Percentiles rank a stretch among this genome's conserved stretches.
phyloP scores from a whole-genome alignment of 2,888 invertebrate genomes.

The Hydriomena furcata region DNA sequence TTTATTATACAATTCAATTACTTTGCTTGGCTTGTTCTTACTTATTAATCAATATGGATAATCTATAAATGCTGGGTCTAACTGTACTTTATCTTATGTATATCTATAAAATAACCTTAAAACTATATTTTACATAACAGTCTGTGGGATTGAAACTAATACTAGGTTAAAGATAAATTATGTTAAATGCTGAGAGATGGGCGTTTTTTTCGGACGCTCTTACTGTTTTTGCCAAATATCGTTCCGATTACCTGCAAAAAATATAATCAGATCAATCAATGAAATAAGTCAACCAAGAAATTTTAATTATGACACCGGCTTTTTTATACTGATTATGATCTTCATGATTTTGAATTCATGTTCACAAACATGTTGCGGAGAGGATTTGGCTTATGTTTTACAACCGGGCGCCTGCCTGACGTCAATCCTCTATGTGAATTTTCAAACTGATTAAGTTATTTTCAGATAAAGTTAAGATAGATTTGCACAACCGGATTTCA shows the following conservation, averaged over 20 bases:
- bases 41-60: slow-evolving; percentile 17
- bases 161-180: slow-evolving; percentile 41
- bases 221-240: slow-evolving; percentile 91
- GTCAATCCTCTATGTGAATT: too few relatives aligned
- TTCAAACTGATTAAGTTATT: too few relatives aligned
- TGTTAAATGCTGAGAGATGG: slow-evolving; percentile 89
- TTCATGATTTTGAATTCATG: too few relatives aligned
- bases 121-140: slow-evolving; percentile 59
- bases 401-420: too few relatives aligned
- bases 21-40: too few relatives aligned
- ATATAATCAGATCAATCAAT: not conserved
- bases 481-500: too few relatives aligned
- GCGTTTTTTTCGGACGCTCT: slow-evolving; percentile 89
- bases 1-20: too few relatives aligned
- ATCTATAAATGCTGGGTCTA: slow-evolving; percentile 30
- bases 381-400: too few relatives aligned
- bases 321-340: too few relatives aligned
- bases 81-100: slow-evolving; percentile 26
- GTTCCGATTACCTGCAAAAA: slow-evolving; percentile 86
- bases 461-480: too few relatives aligned
- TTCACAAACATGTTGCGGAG: too few relatives aligned
- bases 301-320: too few relatives aligned
- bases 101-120: slow-evolving; percentile 34
- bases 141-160: slow-evolving; percentile 58
- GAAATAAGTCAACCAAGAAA: not conserved